Evolutionary conservation across 2,113 vertebrate species (phyloP).

Genomic region (Labrus mixtus): DNA sequence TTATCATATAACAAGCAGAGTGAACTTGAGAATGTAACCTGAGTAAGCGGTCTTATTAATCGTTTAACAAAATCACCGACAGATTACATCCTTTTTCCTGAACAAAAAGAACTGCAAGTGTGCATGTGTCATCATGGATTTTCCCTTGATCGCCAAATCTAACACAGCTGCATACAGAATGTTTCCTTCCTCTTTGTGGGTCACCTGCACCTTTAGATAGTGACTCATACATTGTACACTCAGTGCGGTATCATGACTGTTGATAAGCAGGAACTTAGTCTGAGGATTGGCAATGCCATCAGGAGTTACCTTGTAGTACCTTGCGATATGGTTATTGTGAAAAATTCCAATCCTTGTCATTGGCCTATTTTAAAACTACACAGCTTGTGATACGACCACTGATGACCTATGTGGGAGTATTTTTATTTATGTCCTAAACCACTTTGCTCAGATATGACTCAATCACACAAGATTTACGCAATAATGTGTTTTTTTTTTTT

Average conservation of each 20-base stretch:
- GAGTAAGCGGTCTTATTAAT: background rate
- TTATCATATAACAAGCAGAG: conserved; percentile 31
- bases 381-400: background rate
- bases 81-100: conserved; percentile 43
- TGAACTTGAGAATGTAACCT: background rate
- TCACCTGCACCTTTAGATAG: conserved; percentile 27
- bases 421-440: background rate
- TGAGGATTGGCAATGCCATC: background rate
- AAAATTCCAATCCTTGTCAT: conserved; percentile 15
- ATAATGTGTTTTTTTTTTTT: background rate
- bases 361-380: background rate
- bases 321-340: background rate
- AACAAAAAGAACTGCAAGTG: conserved; percentile 9
- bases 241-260: background rate
- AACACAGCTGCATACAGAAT: conserved; percentile 22
- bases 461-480: background rate
- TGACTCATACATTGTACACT: conserved; percentile 37
- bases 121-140: conserved; percentile 23
- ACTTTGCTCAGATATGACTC: background rate
- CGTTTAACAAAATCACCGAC: background rate
- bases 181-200: conserved; percentile 63
- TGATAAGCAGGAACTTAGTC: background rate
- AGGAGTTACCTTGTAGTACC: background rate
- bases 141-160: conserved; percentile 38
- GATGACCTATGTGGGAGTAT: conserved; percentile 19